Base-by-base conservation (phyloP, 2,113 vertebrate genomes). In the Kryptolebias marmoratus region DNA sequence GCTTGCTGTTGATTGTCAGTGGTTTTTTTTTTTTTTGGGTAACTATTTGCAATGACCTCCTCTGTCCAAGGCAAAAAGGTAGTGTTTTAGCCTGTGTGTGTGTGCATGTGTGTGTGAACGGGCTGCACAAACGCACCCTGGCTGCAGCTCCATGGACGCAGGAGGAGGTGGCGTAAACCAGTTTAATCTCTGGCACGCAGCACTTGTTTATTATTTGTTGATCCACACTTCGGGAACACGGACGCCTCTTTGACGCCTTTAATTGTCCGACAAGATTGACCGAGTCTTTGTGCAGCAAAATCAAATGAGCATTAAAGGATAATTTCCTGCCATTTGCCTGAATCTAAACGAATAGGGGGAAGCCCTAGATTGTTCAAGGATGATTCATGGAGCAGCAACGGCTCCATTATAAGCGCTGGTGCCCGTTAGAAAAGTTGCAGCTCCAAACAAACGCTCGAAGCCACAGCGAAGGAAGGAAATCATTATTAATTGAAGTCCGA, bases 401-500 rank as follows among this genome's bases (percentile, higher is more conserved):
- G 16, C 12, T 55, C 74, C 54, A 39, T 68, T 61, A 55, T 68
- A 18, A 12, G 11, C 31, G 52, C 50, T 55, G 48, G 42, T 49
- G 60, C 64, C 10, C 27, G 27, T 47, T 73, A 49, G 68, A 44
- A 16, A 30, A 44, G 60, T 54, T 18, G 32, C 11, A 47, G 60
- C 12, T 15, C 7, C 3, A 56, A 71, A 87, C 58, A 73, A 72
- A 68, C 22, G 8, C 63, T 64, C 54, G 44, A 27, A 69, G 75
- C 57, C 62, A 76, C 48, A 69, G 80, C 67, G 84, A 83, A 77
- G 75, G 68, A 49, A 84, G 83, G 86, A 88, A 88, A 63, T 62
- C 49, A 71, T 79, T 54, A 27, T 81, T 59, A 74, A 71, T 45
- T 66, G 36, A 65, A 70, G 65, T 81, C 10, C 14, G 75, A 60